Evolutionary conservation across 2,797 vertebrate species (phyloP).

Genomic region (Lerista edwardsae): DNA sequence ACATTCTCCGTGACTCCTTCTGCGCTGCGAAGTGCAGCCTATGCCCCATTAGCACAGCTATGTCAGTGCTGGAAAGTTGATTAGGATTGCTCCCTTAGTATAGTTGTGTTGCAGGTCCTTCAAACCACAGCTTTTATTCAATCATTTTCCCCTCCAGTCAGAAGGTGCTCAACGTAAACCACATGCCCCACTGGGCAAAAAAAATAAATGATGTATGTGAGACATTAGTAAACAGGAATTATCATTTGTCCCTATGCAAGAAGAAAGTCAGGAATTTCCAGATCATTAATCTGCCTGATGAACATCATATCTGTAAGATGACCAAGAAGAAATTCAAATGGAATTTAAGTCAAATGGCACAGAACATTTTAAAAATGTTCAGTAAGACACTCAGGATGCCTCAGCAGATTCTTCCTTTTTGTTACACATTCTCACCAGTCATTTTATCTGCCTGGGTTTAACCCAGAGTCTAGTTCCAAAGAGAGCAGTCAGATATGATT

Average conservation of each 20-base stretch:
- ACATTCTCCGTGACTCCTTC: too few relatives aligned
- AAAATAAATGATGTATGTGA: background rate
- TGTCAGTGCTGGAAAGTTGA: too few relatives aligned
- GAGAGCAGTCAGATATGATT: background rate
- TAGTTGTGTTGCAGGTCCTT: fast-evolving
- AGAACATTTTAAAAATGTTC: background rate
- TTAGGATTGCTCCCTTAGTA: too few relatives aligned
- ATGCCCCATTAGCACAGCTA: too few relatives aligned
- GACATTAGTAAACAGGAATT: background rate
- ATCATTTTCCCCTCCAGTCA: background rate
- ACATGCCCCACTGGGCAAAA: background rate
- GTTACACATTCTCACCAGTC: background rate
- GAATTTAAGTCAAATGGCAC: background rate
- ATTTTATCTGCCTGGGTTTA: background rate
- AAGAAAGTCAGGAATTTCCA: background rate
- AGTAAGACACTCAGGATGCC: background rate
- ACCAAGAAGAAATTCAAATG: background rate
- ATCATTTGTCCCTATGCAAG: fast-evolving
- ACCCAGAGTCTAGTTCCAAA: background rate
- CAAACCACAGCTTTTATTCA: fast-evolving
- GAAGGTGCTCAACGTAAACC: too few relatives aligned
- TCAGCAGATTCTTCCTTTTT: background rate
- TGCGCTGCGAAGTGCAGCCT: too few relatives aligned
- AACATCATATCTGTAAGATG: fast-evolving
- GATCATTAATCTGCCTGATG: background rate